phyloP scores from a whole-genome alignment of 2,888 invertebrate genomes.

The Andrena camellia region DNA sequence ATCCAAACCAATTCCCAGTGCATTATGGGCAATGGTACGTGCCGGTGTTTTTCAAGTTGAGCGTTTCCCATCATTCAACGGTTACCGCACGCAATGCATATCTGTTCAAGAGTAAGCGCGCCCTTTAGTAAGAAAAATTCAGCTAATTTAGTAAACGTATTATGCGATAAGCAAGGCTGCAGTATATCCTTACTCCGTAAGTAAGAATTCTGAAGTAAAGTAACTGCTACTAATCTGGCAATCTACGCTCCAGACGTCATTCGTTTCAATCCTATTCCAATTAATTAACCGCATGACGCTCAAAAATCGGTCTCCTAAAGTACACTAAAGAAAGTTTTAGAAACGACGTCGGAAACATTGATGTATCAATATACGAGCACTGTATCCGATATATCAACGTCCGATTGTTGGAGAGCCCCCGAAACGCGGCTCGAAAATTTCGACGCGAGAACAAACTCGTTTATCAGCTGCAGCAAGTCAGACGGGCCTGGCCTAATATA shows the following conservation, averaged over 20 bases:
- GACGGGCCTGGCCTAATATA: conserved; percentile 19
- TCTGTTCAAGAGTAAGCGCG: neutral
- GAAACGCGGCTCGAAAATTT: conserved; percentile 8
- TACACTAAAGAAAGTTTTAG: neutral
- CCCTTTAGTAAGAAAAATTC: neutral
- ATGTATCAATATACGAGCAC: neutral
- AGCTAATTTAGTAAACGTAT: neutral
- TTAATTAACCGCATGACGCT: no score
- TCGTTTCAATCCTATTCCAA: no score
- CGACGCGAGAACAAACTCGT: conserved; percentile 4
- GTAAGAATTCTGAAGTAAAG: no score
- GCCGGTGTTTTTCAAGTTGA: neutral
- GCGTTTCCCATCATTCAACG: neutral
- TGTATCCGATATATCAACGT: neutral
- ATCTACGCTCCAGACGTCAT: no score
- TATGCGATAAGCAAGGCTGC: neutral
- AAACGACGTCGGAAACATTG: neutral
- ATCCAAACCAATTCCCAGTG: neutral
- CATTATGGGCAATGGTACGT: neutral
- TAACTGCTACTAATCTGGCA: no score
- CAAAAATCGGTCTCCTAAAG: no score
- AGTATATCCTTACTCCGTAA: neutral
- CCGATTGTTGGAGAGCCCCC: neutral
- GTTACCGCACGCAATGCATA: neutral
- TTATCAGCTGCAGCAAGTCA: conserved; percentile 12